Conservation (phyloP, 2,113 vertebrate genomes). For the Myrmophylax atrothorax region DNA sequence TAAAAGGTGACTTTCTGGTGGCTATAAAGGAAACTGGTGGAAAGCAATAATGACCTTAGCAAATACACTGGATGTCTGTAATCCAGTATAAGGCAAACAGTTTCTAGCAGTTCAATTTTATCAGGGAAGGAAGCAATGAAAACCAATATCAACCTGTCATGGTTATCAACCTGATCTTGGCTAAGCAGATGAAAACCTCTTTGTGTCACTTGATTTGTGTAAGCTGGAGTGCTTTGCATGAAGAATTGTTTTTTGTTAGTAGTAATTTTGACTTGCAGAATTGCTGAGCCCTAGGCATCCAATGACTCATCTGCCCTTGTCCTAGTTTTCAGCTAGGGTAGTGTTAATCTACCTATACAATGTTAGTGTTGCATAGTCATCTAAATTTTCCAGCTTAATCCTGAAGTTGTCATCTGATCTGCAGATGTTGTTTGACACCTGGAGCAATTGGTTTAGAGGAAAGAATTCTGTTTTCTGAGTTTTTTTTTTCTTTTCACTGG, state of each 20-base stretch:
- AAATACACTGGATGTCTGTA: background rate
- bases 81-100: background rate
- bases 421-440: background rate
- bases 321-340: background rate
- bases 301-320: background rate
- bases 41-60: slow-evolving; percentile 13
- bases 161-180: slow-evolving; percentile 51
- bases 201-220: slow-evolving; percentile 38
- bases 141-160: slow-evolving; percentile 42
- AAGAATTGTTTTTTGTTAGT: slow-evolving; percentile 20
- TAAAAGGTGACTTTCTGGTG: background rate
- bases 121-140: slow-evolving; percentile 23
- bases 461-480: background rate
- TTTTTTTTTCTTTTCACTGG: too few species aligned
- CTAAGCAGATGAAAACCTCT: slow-evolving; percentile 31
- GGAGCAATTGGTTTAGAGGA: background rate
- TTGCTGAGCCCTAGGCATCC: background rate
- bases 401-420: background rate
- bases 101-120: slow-evolving; percentile 29
- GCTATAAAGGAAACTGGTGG: background rate
- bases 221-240: slow-evolving; percentile 35
- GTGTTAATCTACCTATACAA: background rate
- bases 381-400: background rate
- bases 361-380: background rate
- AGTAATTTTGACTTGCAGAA: slow-evolving; percentile 16